Conservation (phyloP, 2,888 invertebrate species). For the Incurvaria masculella region DNA sequence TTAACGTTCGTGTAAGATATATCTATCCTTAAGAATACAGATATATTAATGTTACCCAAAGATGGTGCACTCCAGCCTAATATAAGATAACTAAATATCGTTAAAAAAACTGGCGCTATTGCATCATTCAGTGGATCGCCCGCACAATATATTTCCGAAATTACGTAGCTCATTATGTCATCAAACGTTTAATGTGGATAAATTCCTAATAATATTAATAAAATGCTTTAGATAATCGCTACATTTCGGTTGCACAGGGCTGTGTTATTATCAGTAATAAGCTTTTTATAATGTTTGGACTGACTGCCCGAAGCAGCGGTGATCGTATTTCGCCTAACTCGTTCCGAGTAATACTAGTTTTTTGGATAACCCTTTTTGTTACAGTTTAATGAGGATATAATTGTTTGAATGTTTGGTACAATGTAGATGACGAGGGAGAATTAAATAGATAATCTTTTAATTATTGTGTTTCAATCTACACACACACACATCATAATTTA, state of each 20-base stretch:
- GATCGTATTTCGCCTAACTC: background rate
- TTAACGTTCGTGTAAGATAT: too few relatives aligned
- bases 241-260: conserved; percentile 41
- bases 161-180: conserved; percentile 51
- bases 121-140: conserved; percentile 19
- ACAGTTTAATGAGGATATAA: conserved; percentile 3
- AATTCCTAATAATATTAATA: conserved; percentile 46
- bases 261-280: conserved; percentile 38
- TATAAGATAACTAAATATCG: too few relatives aligned
- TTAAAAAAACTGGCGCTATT: too few relatives aligned
- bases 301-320: conserved; percentile 9
- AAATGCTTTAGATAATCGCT: conserved; percentile 38
- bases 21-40: too few relatives aligned
- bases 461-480: too few relatives aligned
- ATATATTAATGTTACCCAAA: too few relatives aligned
- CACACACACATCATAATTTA: too few relatives aligned
- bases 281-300: conserved; percentile 30
- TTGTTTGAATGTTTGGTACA: conserved; percentile 4
- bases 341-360: background rate
- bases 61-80: too few relatives aligned
- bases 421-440: too few relatives aligned
- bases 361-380: conserved; percentile 1
- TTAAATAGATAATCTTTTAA: too few relatives aligned
- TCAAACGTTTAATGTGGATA: conserved; percentile 50
- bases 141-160: conserved; percentile 39